phyloP scores from a whole-genome alignment of 2,888 invertebrate species.

The Tenthredo mesomela region DNA sequence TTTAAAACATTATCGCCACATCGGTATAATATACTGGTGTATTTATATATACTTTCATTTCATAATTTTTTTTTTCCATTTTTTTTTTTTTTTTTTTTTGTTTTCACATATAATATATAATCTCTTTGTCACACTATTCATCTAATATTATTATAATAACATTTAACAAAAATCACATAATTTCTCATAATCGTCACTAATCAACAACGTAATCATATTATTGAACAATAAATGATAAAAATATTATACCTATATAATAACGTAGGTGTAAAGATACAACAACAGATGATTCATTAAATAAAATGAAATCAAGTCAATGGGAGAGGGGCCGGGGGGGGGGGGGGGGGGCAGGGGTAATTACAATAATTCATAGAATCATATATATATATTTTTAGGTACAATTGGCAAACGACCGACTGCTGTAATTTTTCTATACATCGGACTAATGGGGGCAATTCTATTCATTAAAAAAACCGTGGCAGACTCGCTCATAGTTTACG shows the following conservation, averaged over 20 bases:
- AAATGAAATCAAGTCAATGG: constrained; percentile 75
- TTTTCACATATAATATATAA: constrained; percentile 64
- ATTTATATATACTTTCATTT: constrained; percentile 56
- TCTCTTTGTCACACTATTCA: constrained; percentile 66
- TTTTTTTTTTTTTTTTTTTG: constrained; percentile 45
- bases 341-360: constrained; percentile 17
- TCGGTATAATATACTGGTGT: constrained; percentile 20
- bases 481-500: neutral
- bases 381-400: constrained; percentile 53
- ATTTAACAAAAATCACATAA: constrained; percentile 36
- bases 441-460: constrained; percentile 29
- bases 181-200: constrained; percentile 62
- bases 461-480: neutral
- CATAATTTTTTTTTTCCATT: constrained; percentile 1
- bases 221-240: constrained; percentile 33
- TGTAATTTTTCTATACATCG: neutral
- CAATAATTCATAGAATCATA: constrained; percentile 66
- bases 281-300: constrained; percentile 68
- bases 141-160: constrained; percentile 30
- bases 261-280: constrained; percentile 21
- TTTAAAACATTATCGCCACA: neutral
- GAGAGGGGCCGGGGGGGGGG: too few relatives aligned
- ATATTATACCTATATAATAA: constrained; percentile 65
- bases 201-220: constrained; percentile 70
- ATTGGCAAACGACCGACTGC: constrained; percentile 43